These are phyloP conservation scores for Cotesia glomerata DNA, from an alignment of 1,140 invertebrate genomes.

Conservation along the genomic window DNA sequence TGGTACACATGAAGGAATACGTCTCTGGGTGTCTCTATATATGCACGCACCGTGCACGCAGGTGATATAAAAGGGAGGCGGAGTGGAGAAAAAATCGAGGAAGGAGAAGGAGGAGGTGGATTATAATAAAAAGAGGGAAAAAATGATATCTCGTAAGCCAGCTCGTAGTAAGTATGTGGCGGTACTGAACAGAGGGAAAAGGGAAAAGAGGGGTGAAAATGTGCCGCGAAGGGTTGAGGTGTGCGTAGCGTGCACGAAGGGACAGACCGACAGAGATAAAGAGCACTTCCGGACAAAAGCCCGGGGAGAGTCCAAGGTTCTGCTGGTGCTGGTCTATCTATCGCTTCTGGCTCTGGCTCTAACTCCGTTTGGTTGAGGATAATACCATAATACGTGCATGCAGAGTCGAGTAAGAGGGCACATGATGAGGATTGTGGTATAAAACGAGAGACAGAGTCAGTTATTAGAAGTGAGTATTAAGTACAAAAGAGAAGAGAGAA, in stretches of 20 bases:
- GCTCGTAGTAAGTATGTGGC: neutral
- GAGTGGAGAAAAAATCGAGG: neutral
- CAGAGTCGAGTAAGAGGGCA: neutral
- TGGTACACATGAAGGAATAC: neutral
- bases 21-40: neutral
- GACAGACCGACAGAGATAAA: conserved; percentile 64
- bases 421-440: neutral
- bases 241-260: conserved; percentile 43
- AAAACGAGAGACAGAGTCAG: too few relatives aligned
- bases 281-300: conserved; percentile 59
- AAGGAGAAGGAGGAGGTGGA: conserved; percentile 7
- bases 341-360: conserved; percentile 27
- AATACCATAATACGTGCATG: conserved; percentile 1
- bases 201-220: conserved; percentile 11
- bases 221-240: conserved; percentile 21
- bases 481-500: conserved; percentile 36
- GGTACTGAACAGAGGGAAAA: neutral
- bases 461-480: neutral
- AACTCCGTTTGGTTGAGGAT: too few relatives aligned
- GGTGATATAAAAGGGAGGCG: conserved; percentile 27
- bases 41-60: conserved; percentile 6
- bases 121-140: neutral
- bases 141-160: too few relatives aligned
- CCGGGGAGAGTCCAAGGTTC: conserved; percentile 45
- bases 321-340: conserved; percentile 43